A percentile compares a stretch with the other conserved stretches of the same genome.
These are phyloP conservation scores for Eumeta japonica DNA, from an alignment of 1,140 invertebrate genomes.

Conservation along the genomic window DNA sequence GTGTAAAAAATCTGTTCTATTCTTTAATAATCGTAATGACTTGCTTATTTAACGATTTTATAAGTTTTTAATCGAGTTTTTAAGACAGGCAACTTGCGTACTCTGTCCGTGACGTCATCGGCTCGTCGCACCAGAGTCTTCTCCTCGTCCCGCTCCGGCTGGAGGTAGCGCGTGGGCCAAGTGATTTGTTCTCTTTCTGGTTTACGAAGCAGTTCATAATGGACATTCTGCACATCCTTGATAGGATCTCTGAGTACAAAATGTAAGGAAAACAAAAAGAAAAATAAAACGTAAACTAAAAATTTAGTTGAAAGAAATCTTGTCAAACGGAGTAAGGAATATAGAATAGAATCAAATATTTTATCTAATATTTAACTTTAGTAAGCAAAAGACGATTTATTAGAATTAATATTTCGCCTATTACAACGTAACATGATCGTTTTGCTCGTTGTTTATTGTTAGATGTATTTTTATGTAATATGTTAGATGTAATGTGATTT, in stretches of 20 bases:
- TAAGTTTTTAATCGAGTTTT: neutral
- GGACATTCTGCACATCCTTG: conserved; percentile 20
- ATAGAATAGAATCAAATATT: neutral
- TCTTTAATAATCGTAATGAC: no score
- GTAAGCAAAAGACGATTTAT: neutral
- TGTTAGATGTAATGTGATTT: no score
- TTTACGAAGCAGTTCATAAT: conserved; percentile 30
- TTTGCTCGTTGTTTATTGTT: no score
- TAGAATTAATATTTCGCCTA: neutral
- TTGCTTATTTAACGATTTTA: no score
- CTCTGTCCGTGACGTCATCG: conserved; percentile 49
- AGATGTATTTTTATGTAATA: no score
- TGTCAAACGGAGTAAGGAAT: no score
- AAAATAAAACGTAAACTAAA: conserved; percentile 8
- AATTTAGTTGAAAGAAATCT: conserved; percentile 2
- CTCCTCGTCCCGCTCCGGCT: conserved; percentile 49
- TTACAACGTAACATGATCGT: no score
- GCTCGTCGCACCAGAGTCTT: conserved; percentile 50
- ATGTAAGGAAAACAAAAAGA: conserved; percentile 11
- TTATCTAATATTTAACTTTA: neutral
- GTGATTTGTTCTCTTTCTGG: conserved; percentile 40
- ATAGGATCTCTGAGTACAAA: conserved; percentile 16
- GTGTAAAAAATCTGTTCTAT: no score
- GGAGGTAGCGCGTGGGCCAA: conserved; percentile 36
- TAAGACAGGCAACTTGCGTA: conserved; percentile 11